These are phyloP conservation scores for Trachythela sp. DNA, from an alignment of 64 coral and sea anemone species.

Conservation along the genomic window DNA sequence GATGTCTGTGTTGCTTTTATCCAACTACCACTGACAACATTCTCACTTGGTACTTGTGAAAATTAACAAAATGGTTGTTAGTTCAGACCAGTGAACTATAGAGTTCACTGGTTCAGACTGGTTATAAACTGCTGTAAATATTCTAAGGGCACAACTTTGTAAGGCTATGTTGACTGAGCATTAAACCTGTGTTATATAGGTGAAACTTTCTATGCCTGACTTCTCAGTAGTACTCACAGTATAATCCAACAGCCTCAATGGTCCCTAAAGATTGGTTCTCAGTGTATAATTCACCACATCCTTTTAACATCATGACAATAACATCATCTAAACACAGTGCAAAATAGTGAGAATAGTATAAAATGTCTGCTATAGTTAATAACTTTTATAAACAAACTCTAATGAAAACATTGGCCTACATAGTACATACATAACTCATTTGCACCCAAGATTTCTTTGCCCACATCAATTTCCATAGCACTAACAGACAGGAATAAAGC, in stretches of 20 bases:
- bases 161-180: too few species aligned
- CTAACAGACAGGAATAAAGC: not conserved
- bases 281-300: not conserved
- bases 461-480: not conserved
- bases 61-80: too few species aligned
- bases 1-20: conserved; percentile 15
- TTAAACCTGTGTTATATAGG: too few species aligned
- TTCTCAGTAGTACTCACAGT: not conserved
- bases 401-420: not conserved
- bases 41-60: not conserved
- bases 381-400: not conserved
- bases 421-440: conserved; percentile 3
- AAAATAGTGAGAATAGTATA: not conserved
- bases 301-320: not conserved
- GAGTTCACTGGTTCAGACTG: too few species aligned
- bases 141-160: too few species aligned
- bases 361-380: not conserved
- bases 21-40: not conserved
- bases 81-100: too few species aligned
- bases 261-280: not conserved
- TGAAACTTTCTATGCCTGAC: not conserved
- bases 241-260: not conserved
- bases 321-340: not conserved
- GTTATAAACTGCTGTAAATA: too few species aligned
- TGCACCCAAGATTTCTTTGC: not conserved